phyloP scores from a whole-genome alignment of 2,797 vertebrate species.

The Vultur gryphus region DNA sequence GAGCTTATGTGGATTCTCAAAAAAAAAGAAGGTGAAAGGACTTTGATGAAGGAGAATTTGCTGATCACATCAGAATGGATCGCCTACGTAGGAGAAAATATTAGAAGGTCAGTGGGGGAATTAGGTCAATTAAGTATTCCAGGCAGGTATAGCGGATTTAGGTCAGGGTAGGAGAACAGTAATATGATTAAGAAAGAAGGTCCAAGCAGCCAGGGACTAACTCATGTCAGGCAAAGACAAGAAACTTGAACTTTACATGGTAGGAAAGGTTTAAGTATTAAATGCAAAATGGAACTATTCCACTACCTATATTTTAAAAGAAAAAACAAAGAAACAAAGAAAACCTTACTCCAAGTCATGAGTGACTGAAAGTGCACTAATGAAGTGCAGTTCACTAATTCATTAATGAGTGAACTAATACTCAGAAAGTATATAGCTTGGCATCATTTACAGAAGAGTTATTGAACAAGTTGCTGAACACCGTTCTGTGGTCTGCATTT shows the following conservation, averaged over 20 bases:
- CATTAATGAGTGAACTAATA: not conserved
- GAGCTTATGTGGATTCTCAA: not conserved
- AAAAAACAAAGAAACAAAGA: not conserved
- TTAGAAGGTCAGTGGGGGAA: not conserved
- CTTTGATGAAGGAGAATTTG: not conserved
- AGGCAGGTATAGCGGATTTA: not conserved
- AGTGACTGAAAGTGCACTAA: not conserved
- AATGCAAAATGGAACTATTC: not conserved
- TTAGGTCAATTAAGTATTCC: not conserved
- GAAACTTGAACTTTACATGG: not conserved
- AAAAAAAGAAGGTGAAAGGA: not conserved
- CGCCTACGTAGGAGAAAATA: not conserved
- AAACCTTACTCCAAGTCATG: not conserved
- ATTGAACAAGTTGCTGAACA: not conserved
- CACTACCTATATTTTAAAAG: not conserved
- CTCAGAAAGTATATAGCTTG: not conserved
- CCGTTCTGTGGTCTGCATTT: rapidly evolving
- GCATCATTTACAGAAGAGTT: not conserved
- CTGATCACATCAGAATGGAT: not conserved
- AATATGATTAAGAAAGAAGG: not conserved
- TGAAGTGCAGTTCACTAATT: not conserved
- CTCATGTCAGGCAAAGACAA: not conserved
- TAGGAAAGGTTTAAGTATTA: not conserved
- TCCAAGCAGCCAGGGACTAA: not conserved
- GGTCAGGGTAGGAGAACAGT: not conserved